These are phyloP conservation scores for Belgica antarctica DNA, from an alignment of 2,888 invertebrate species.

Conservation along the genomic window DNA sequence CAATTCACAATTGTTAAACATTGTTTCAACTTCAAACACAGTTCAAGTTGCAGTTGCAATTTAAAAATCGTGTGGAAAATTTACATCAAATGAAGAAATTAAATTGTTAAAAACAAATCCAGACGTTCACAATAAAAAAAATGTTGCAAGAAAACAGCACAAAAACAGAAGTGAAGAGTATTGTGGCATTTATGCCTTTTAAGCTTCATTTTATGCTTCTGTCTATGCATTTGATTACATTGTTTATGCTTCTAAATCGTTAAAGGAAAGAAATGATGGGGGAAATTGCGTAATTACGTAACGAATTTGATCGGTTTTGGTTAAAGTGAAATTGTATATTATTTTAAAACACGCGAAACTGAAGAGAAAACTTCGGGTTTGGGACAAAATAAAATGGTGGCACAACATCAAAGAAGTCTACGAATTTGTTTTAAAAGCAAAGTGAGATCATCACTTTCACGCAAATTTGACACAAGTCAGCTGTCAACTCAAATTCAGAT, in stretches of 20 bases:
- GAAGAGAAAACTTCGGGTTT: too few relatives aligned
- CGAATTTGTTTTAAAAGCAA: too few relatives aligned
- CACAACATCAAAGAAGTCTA: too few relatives aligned
- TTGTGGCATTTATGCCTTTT: background rate
- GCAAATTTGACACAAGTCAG: too few relatives aligned
- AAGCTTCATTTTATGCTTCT: background rate
- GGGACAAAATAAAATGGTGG: too few relatives aligned
- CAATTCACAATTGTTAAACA: background rate
- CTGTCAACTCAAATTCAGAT: too few relatives aligned
- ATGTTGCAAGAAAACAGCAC: background rate
- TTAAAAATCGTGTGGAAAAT: background rate
- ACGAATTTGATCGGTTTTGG: too few relatives aligned
- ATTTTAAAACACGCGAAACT: too few relatives aligned
- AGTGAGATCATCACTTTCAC: too few relatives aligned
- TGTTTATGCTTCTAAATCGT: background rate
- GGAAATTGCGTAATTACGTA: too few relatives aligned
- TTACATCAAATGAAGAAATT: constrained; percentile 11
- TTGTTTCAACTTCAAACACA: background rate
- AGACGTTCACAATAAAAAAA: constrained; percentile 12
- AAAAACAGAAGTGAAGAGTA: constrained; percentile 3
- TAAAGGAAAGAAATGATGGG: too few relatives aligned
- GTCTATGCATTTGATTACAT: constrained; percentile 3
- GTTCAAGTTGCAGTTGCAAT: background rate
- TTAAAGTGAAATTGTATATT: too few relatives aligned
- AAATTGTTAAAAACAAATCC: constrained; percentile 8